phyloP scores from a whole-genome alignment of 2,888 invertebrate genomes.

The Phyllotreta striolata region DNA sequence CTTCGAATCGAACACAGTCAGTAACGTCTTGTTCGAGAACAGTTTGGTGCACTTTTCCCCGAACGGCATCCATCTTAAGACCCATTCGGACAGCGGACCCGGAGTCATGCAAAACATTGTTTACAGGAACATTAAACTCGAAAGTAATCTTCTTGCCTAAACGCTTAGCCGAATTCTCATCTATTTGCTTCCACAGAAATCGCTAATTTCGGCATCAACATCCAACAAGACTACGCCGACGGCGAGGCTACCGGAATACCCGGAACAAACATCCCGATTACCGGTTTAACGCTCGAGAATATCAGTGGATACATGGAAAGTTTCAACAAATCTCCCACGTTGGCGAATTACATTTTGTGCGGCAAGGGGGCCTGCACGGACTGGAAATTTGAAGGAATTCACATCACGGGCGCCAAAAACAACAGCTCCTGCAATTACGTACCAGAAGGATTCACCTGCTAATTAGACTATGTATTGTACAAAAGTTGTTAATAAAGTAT shows the following conservation, averaged over 20 bases:
- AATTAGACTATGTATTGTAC: not conserved
- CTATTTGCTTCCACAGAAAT: slow-evolving; percentile 22
- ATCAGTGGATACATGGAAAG: slow-evolving; percentile 22
- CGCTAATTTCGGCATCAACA: slow-evolving; percentile 22
- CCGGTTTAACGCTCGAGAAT: slow-evolving; percentile 21
- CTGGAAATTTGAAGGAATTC: slow-evolving; percentile 34
- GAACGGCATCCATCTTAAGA: slow-evolving; percentile 38
- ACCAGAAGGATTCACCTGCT: slow-evolving; percentile 35
- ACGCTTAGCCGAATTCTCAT: not conserved
- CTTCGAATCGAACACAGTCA: slow-evolving; percentile 1
- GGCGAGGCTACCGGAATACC: slow-evolving; percentile 18
- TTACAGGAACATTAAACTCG: slow-evolving; percentile 34
- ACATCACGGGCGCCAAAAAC: slow-evolving; percentile 25
- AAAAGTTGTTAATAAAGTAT: not conserved
- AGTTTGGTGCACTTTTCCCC: slow-evolving; percentile 24
- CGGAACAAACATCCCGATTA: slow-evolving; percentile 23
- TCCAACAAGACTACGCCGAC: slow-evolving; percentile 26
- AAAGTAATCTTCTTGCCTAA: slow-evolving; percentile 21
- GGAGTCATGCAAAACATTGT: slow-evolving; percentile 31
- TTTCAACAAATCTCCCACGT: slow-evolving; percentile 19
- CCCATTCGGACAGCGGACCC: slow-evolving; percentile 27
- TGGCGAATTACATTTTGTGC: slow-evolving; percentile 16
- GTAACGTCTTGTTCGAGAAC: slow-evolving; percentile 31
- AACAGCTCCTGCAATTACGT: slow-evolving; percentile 35
- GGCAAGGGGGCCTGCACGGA: slow-evolving; percentile 22